Conservation (phyloP, 2,797 vertebrate species). For the Cirrhinus mrigala region DNA sequence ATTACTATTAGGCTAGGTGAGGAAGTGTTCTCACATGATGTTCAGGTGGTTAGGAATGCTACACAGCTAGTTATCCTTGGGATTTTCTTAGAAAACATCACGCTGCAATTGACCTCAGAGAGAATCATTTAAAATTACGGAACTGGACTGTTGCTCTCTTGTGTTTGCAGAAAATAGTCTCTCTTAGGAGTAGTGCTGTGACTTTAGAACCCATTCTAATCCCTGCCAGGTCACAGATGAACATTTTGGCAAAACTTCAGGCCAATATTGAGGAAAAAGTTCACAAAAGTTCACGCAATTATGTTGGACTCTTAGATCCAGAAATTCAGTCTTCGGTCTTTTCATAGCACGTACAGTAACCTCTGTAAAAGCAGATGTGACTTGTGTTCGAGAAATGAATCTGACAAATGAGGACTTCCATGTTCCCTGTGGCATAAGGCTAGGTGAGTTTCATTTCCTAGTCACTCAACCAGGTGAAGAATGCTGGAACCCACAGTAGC, state of each 20-base stretch:
- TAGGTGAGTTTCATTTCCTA: conserved; percentile 34
- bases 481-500: conserved; percentile 17
- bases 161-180: background rate
- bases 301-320: conserved; percentile 28
- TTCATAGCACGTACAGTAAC: conserved; percentile 26
- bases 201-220: background rate
- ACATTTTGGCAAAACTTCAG: background rate
- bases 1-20: conserved; percentile 31
- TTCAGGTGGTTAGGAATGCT: conserved; percentile 39
- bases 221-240: background rate
- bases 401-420: background rate
- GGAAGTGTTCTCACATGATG: conserved; percentile 25
- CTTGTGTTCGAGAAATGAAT: background rate
- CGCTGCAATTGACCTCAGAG: background rate
- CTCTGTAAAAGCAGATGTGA: conserved; percentile 19
- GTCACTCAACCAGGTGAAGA: conserved; percentile 24
- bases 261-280: background rate
- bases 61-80: conserved; percentile 38
- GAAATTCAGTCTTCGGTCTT: conserved; percentile 16
- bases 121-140: background rate
- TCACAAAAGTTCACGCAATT: background rate
- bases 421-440: background rate
- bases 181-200: background rate
- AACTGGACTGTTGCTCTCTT: background rate
- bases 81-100: conserved; percentile 47